phyloP scores from a whole-genome alignment of 2,113 vertebrate species.

The Triplophysa siluroides region DNA sequence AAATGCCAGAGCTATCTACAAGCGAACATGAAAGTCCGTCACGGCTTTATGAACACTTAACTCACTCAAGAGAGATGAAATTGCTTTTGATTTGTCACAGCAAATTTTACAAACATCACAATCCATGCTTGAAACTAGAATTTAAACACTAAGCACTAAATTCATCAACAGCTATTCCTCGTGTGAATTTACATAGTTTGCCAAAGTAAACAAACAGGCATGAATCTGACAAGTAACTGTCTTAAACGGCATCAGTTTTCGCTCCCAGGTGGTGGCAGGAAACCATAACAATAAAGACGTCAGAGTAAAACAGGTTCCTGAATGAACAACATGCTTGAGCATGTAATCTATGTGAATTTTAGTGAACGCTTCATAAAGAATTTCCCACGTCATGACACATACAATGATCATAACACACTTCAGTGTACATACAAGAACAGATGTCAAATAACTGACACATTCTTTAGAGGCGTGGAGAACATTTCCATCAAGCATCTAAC shows the following conservation, averaged over 20 bases:
- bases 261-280: constrained; percentile 1
- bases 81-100: background rate
- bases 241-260: background rate
- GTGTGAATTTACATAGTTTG: constrained; percentile 4
- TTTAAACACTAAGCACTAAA: background rate
- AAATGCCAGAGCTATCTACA: constrained; percentile 28
- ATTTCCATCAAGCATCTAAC: background rate
- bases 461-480: constrained; percentile 15
- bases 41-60: background rate
- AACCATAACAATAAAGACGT: constrained; percentile 21
- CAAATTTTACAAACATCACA: background rate
- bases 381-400: constrained; percentile 3
- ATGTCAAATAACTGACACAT: background rate
- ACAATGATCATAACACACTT: constrained; percentile 15
- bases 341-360: constrained; percentile 29
- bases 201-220: constrained; percentile 2
- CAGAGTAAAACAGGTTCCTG: constrained; percentile 38
- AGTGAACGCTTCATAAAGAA: constrained; percentile 11
- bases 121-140: background rate
- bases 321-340: constrained; percentile 20
- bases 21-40: constrained; percentile 23
- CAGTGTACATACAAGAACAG: constrained; percentile 2
- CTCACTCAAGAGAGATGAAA: background rate
- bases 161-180: background rate
- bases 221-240: constrained; percentile 9